Evolutionary conservation across 2,888 invertebrate genomes (phyloP).

Genomic region (Eilema depressum): DNA sequence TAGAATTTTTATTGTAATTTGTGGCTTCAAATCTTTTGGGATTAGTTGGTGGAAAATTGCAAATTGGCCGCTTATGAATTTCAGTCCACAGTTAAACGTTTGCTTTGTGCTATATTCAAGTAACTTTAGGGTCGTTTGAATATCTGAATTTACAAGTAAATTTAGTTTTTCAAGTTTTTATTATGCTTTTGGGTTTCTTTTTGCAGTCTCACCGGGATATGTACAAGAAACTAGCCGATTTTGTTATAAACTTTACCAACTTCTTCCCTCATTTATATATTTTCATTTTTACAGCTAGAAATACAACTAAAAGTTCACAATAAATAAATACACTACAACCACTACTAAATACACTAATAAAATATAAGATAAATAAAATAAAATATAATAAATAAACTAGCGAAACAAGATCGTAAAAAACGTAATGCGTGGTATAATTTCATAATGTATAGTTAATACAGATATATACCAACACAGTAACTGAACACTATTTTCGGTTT

Average conservation of each 20-base stretch:
- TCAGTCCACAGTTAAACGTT: conserved; percentile 36
- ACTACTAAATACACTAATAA: too few relatives aligned
- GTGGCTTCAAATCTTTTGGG: conserved; percentile 40
- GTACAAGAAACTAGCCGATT: background rate
- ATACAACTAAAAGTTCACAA: background rate
- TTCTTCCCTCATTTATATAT: background rate
- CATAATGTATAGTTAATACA: too few relatives aligned
- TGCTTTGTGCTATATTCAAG: conserved; percentile 12
- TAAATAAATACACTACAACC: too few relatives aligned
- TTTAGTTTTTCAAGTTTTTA: background rate
- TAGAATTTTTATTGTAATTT: conserved; percentile 46
- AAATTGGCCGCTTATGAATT: conserved; percentile 36
- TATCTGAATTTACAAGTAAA: conserved; percentile 6
- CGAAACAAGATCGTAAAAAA: too few relatives aligned
- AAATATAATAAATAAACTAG: too few relatives aligned
- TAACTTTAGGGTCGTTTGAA: conserved; percentile 5
- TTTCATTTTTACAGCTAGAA: too few relatives aligned
- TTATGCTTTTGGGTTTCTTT: background rate
- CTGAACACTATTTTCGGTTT: conserved; percentile 40
- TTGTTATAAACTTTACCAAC: background rate
- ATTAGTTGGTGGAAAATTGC: conserved; percentile 37
- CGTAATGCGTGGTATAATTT: too few relatives aligned
- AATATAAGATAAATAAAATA: too few relatives aligned
- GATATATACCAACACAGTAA: background rate
- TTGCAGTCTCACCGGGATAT: background rate